Evolutionary conservation across 2,888 invertebrate species (phyloP).

Genomic region (Caenorhabditis japonica): DNA sequence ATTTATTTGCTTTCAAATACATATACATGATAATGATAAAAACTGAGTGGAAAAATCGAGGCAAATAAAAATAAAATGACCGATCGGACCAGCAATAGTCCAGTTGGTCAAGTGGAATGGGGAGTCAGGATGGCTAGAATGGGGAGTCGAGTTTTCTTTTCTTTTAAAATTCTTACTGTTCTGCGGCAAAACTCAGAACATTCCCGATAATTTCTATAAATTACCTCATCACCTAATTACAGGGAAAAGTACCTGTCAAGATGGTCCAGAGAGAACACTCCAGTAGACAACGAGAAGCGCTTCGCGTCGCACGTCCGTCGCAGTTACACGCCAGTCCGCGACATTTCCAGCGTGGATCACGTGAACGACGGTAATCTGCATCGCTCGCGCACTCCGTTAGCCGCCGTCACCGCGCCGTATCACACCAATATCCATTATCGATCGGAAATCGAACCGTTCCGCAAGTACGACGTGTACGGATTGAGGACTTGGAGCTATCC

Average conservation of each 20-base stretch:
- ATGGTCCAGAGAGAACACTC: conserved; percentile 77
- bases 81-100: too few species aligned
- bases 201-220: not conserved
- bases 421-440: conserved; percentile 74
- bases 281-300: conserved; percentile 67
- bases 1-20: too few species aligned
- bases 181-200: too few species aligned
- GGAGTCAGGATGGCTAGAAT: too few species aligned
- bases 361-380: conserved; percentile 59
- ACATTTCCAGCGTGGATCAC: conserved; percentile 61
- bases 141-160: not conserved
- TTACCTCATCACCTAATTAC: conserved; percentile 13
- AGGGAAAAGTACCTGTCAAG: conserved; percentile 74
- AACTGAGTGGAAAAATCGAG: too few species aligned
- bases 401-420: conserved; percentile 72
- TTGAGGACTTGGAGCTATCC: conserved; percentile 76
- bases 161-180: too few species aligned
- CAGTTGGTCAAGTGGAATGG: too few species aligned
- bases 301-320: conserved; percentile 71
- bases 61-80: too few species aligned
- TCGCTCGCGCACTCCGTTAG: conserved; percentile 70
- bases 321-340: conserved; percentile 76
- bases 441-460: conserved; percentile 66
- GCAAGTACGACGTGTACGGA: conserved; percentile 76
- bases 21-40: too few species aligned